Conservation (phyloP, 2,888 invertebrate genomes). For the Andrena hattorfiana region DNA sequence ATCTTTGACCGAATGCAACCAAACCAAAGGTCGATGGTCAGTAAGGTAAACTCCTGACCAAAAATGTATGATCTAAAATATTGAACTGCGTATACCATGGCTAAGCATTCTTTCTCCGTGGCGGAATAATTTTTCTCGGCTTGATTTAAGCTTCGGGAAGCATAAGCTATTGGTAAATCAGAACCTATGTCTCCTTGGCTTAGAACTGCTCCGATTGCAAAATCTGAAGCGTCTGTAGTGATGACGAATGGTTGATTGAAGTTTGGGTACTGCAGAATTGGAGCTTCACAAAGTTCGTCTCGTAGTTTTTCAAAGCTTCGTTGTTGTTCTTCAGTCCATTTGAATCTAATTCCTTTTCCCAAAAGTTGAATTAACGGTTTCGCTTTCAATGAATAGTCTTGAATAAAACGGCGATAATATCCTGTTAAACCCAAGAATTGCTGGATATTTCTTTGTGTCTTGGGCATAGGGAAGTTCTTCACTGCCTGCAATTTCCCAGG, state of each 20-base stretch:
- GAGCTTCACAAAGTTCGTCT: background rate
- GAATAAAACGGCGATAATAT: background rate
- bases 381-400: background rate
- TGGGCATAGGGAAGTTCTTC: background rate
- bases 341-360: background rate
- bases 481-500: background rate
- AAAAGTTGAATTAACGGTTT: background rate
- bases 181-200: background rate
- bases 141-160: background rate
- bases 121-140: background rate
- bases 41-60: too few relatives aligned
- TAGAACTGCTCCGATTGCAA: background rate
- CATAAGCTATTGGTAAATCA: constrained; percentile 4
- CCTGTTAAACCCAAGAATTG: constrained; percentile 4
- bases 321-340: background rate
- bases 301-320: background rate
- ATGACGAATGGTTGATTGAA: background rate
- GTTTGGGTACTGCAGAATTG: constrained; percentile 1
- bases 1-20: too few relatives aligned
- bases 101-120: too few relatives aligned
- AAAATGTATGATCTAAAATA: too few relatives aligned
- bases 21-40: too few relatives aligned
- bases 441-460: background rate
- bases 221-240: constrained; percentile 12
- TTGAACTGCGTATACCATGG: too few relatives aligned